A percentile compares a stretch with the other conserved stretches of the same genome.
phyloP scores from a whole-genome alignment of 2,888 invertebrate genomes.

The Erynnis tages region DNA sequence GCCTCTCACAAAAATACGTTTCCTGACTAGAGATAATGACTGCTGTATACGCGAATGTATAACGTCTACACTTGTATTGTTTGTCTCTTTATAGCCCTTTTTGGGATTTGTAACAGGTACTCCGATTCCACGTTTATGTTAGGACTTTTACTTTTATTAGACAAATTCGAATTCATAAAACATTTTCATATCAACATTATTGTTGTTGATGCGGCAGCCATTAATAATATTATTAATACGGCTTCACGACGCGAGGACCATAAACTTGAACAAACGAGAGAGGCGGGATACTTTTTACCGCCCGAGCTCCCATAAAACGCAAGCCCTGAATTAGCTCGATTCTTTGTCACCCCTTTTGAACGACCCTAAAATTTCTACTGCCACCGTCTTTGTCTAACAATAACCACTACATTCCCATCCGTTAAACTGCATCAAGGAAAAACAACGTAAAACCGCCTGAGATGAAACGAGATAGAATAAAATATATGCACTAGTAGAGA shows the following conservation, averaged over 20 bases:
- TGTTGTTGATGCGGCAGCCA: conserved; percentile 68
- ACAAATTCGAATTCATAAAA: conserved; percentile 54
- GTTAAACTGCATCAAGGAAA: conserved; percentile 81
- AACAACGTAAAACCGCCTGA: conserved; percentile 78
- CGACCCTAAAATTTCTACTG: conserved; percentile 79
- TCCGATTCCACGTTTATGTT: conserved; percentile 1
- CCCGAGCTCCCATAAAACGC: conserved; percentile 76
- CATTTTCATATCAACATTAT: conserved; percentile 50
- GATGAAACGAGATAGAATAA: conserved; percentile 82
- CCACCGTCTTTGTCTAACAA: conserved; percentile 81
- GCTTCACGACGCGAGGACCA: conserved; percentile 67
- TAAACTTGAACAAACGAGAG: conserved; percentile 80
- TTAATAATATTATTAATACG: conserved; percentile 79
- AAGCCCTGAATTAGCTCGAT: conserved; percentile 81
- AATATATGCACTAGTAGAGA: conserved; percentile 79
- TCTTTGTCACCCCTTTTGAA: conserved; percentile 80
- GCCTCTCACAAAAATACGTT: conserved; percentile 46
- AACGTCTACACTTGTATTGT: conserved; percentile 19
- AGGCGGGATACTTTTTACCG: conserved; percentile 81
- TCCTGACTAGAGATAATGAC: conserved; percentile 39
- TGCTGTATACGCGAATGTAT: conserved; percentile 32
- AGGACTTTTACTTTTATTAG: not conserved
- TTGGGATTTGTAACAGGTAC: conserved; percentile 14
- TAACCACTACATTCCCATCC: conserved; percentile 81
- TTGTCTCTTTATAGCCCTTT: conserved; percentile 14